Percentiles rank a stretch among this genome's conserved stretches.
These are phyloP conservation scores for Campylomormyrus tamandua DNA, from an alignment of 2,113 vertebrate genomes.

Conservation along the genomic window DNA sequence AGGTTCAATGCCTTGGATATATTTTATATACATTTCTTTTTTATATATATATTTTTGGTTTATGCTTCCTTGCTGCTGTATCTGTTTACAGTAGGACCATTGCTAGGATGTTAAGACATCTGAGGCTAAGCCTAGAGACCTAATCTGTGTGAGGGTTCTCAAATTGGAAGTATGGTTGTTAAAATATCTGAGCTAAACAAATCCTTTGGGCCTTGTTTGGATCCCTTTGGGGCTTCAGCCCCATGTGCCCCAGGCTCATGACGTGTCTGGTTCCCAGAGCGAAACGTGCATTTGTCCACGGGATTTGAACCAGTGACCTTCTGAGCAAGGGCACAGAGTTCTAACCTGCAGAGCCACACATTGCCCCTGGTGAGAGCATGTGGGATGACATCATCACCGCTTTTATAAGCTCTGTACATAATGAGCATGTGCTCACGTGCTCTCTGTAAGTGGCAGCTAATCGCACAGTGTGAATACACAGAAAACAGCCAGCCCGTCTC, in stretches of 20 bases:
- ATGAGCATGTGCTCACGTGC: background rate
- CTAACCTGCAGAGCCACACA: background rate
- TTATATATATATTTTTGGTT: background rate
- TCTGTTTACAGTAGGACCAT: background rate
- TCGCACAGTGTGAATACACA: background rate
- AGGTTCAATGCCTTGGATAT: constrained; percentile 55
- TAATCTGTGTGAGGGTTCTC: background rate
- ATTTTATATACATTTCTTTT: background rate
- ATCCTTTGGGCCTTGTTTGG: background rate
- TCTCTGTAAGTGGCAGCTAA: background rate
- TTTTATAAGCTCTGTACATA: background rate
- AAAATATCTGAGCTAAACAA: background rate
- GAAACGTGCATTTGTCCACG: background rate
- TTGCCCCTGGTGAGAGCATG: background rate
- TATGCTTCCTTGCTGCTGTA: background rate
- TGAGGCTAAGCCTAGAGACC: background rate
- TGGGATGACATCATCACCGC: background rate
- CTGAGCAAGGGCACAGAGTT: background rate
- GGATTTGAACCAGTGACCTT: background rate
- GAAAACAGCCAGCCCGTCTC: background rate
- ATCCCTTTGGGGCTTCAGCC: background rate
- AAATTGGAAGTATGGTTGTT: background rate
- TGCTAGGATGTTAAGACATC: background rate
- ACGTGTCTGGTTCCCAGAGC: background rate
- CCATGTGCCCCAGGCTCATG: background rate